Evolutionary conservation across 37 sponge, comb jelly and placozoan species (phyloP), one percentile per base, ranked within the genome.

Genomic region (Ianthella basta): DNA sequence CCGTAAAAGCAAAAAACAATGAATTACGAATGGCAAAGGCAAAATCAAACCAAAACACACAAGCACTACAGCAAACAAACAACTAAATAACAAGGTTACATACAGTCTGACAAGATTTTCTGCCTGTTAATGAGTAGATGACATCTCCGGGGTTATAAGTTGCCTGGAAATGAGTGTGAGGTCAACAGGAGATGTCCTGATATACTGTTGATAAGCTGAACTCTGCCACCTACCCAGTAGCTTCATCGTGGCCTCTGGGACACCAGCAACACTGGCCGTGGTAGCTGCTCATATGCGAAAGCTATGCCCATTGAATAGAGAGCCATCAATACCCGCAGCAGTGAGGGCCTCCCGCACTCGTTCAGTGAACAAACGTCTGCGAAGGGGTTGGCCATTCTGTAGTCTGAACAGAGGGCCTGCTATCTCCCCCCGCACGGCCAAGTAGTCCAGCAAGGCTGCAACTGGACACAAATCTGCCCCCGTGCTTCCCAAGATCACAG

Each of bases 241-340:
- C 25, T 80, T 80, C 10, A 80, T 80, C 12, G 37, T 59, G 3
- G 81, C 6, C 59, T 80, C 81, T 80, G 59, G 20, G 15, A 80
- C 60, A 15, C 81, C 81, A 16, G 33, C 60, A n/a, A 59, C 1
- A 32, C 27, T 59, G 3, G 81, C 81, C 10, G 81, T 57, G 34
- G 81, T 80, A 33, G 81, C 81, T 59, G 81, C 59, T 36, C 81
- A 60, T 25, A 80, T 15, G 37, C 81, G 60, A 14, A 80, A 80
- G 35, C 81, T 80, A 35, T 55, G 81, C 20, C 81, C 81, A 33
- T 56, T 59, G 38, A 59, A 80, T 20, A 59, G 37, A 10, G 59
- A 25, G 24, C 35, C 33, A 35, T 80, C 60, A 24, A 80, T 6
- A 32, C 81, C 60, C 4, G 81, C 12, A 15, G 60, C 18, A 4